Evolutionary conservation across 2,888 invertebrate genomes (phyloP), one percentile per base, ranked within the genome.

Genomic region (Pachycephus smyrnensis): DNA sequence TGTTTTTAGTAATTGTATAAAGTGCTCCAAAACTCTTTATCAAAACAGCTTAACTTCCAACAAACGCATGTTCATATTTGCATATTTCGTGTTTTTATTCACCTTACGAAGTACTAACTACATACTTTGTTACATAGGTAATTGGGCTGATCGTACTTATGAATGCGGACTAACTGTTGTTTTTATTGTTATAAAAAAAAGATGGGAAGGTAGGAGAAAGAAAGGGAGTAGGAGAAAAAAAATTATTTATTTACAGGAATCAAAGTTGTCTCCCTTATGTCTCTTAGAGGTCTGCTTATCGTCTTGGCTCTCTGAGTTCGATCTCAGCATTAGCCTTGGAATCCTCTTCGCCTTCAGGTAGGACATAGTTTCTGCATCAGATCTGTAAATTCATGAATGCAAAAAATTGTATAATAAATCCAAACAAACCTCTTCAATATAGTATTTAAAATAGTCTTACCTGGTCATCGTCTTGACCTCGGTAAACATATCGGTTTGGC

Each of bases 231-330:
- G 73, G 74, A 79, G 68, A 78, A 75, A 68, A 76, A 77, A 79
- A 87, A 88, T 88, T 85, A 85, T 90, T 91, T 91, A 91, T 91
- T 91, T 91, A 91, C 91, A 91, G 85, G 90, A 88, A 88, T 91
- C 89, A 82, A 84, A 86, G 71, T 85, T 85, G 68, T 91, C 91
- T 69, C 88, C 88, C 85, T 91, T 91, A 84, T 87, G 88, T 84
- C 89, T 91, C 84, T 91, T 91, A 78, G 89, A 85, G 78, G 83
- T 80, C 73, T 84, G 87, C 69, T 84, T 83, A 73, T 80, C 78
- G 36, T 90, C 90, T 77, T 86, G 88, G 79, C 81, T 86, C 73
- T 89, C 90, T 40, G 84, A 81, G 23, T 87, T 84, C 55, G 55
- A 55, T 77, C 87, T 89, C 77, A 85, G 83, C 83, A 87, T 83